Percentiles rank a stretch among this genome's conserved stretches.
These are phyloP conservation scores for Sussaba pulchella DNA, from an alignment of 2,888 invertebrate genomes.

Conservation along the genomic window DNA sequence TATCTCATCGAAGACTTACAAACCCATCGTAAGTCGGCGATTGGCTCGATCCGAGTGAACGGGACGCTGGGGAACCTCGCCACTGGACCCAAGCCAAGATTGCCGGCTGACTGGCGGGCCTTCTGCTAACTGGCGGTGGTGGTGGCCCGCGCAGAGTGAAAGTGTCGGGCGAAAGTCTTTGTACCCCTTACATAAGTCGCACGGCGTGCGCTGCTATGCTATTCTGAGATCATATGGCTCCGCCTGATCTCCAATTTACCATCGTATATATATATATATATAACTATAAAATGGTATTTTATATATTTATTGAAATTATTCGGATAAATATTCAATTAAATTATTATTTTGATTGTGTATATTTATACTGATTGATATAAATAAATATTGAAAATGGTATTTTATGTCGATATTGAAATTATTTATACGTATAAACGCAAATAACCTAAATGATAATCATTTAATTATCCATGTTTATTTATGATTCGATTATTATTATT, in stretches of 20 bases:
- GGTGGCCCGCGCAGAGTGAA: slow-evolving; percentile 78
- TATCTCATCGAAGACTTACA: slow-evolving; percentile 43
- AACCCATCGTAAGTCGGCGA: slow-evolving; percentile 45
- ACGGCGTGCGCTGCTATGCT: slow-evolving; percentile 73
- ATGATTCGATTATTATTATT: too few species aligned
- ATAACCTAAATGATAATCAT: too few species aligned
- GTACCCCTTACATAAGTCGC: slow-evolving; percentile 80
- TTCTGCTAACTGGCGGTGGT: slow-evolving; percentile 6
- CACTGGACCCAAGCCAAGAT: slow-evolving; percentile 40
- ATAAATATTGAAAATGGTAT: too few species aligned
- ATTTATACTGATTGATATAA: too few species aligned
- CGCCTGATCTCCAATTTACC: slow-evolving; percentile 54
- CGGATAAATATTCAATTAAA: too few species aligned
- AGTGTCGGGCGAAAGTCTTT: slow-evolving; percentile 83
- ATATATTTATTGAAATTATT: too few species aligned
- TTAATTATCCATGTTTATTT: too few species aligned
- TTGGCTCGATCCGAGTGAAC: slow-evolving; percentile 76
- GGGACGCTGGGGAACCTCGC: slow-evolving; percentile 79
- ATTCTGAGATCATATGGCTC: slow-evolving; percentile 78
- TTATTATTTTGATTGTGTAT: too few species aligned
- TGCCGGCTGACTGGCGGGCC: slow-evolving; percentile 48
- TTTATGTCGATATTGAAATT: too few species aligned
- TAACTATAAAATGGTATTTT: slow-evolving; percentile 9
- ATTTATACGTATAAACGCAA: too few species aligned
- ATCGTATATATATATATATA: slow-evolving; percentile 8